These are phyloP conservation scores for Aphelocoma californica DNA, from an alignment of 2,797 vertebrate species.

Conservation along the genomic window DNA sequence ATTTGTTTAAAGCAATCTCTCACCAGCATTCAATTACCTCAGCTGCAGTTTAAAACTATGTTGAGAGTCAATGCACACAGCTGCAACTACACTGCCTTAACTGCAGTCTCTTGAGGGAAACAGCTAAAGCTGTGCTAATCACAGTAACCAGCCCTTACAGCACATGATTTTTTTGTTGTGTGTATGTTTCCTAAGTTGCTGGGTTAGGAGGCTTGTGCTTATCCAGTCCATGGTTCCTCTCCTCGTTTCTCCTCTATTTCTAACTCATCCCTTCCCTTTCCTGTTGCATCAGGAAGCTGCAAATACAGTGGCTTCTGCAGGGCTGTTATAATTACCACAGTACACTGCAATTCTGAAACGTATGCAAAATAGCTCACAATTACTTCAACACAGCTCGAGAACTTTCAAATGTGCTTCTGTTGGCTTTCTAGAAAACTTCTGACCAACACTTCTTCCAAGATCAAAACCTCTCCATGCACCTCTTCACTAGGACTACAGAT, in stretches of 20 bases:
- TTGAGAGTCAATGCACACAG: neutral
- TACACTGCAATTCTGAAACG: constrained; percentile 6
- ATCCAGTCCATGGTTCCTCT: constrained; percentile 22
- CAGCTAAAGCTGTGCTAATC: constrained; percentile 20
- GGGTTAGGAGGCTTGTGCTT: constrained; percentile 3
- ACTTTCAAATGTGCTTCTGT: neutral
- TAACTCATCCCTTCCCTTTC: constrained; percentile 68
- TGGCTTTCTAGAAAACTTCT: constrained; percentile 17
- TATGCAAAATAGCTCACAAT: constrained; percentile 15
- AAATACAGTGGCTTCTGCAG: constrained; percentile 50
- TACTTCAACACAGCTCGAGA: neutral
- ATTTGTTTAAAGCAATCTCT: neutral
- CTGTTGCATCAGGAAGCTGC: constrained; percentile 68
- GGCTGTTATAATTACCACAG: constrained; percentile 51
- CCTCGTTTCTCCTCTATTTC: neutral
- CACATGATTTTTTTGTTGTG: neutral
- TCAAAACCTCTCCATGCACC: neutral
- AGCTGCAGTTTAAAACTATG: neutral
- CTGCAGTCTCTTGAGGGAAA: neutral
- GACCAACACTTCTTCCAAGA: neutral
- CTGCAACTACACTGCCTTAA: neutral
- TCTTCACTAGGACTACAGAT: neutral
- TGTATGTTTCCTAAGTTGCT: neutral
- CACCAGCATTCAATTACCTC: neutral
- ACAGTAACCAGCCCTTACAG: neutral